Percentiles rank a stretch among this genome's conserved stretches.
These are phyloP conservation scores for Cossypha polioptera DNA, from an alignment of 2,797 vertebrate genomes.

Conservation along the genomic window DNA sequence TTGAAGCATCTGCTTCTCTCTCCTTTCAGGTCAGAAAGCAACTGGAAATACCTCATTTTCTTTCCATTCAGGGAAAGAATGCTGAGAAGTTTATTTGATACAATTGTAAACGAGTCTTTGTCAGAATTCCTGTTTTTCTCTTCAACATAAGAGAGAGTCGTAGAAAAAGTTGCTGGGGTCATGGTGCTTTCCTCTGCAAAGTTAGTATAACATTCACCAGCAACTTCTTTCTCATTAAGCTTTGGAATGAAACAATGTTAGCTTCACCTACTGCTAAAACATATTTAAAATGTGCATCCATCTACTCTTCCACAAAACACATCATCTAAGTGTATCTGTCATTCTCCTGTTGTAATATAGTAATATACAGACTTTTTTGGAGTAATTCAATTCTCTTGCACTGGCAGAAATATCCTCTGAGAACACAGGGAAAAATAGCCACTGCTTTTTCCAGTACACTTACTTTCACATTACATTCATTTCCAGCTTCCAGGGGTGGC, in stretches of 20 bases:
- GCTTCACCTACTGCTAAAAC: neutral
- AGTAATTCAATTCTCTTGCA: neutral
- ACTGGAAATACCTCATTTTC: neutral
- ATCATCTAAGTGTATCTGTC: slow-evolving; percentile 59
- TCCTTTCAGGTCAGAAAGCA: slow-evolving; percentile 36
- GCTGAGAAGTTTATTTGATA: neutral
- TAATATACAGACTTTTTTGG: neutral
- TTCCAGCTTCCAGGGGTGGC: neutral
- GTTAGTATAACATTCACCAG: slow-evolving; percentile 50
- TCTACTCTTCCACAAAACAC: slow-evolving; percentile 68
- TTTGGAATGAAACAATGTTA: neutral
- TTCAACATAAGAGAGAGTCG: neutral
- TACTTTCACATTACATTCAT: neutral
- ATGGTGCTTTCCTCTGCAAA: neutral
- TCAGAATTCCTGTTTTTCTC: neutral
- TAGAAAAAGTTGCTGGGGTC: neutral
- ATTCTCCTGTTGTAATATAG: slow-evolving; percentile 54
- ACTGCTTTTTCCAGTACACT: neutral
- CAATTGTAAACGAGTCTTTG: neutral
- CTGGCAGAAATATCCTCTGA: neutral
- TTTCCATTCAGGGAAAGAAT: neutral
- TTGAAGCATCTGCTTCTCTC: slow-evolving; percentile 3
- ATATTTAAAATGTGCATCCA: slow-evolving; percentile 36
- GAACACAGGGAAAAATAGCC: neutral
- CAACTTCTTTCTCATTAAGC: slow-evolving; percentile 23